Conservation (phyloP, 2,113 vertebrate species). For the Astatoreochromis straeleni region DNA sequence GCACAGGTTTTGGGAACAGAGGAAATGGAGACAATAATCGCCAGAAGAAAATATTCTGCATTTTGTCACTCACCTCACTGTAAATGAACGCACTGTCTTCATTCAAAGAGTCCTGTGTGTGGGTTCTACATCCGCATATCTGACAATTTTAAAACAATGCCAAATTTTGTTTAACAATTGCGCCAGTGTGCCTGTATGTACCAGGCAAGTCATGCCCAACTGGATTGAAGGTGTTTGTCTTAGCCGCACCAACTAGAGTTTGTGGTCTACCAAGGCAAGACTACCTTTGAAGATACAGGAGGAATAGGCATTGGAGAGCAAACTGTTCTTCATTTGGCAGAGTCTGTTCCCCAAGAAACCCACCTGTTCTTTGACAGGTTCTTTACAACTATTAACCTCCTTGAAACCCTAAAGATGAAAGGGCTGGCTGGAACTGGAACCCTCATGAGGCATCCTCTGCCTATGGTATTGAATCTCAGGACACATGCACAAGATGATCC, state of each 20-base stretch:
- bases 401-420: not conserved
- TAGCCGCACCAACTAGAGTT: not conserved
- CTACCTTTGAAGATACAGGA: not conserved
- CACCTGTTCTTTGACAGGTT: not conserved
- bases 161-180: not conserved
- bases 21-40: not conserved
- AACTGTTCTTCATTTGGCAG: not conserved
- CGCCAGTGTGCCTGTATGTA: not conserved
- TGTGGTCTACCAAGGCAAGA: not conserved
- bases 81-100: fast-evolving
- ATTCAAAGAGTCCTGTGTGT: not conserved
- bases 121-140: not conserved
- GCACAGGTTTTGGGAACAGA: not conserved
- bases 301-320: not conserved
- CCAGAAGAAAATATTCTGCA: not conserved
- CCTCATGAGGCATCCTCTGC: not conserved
- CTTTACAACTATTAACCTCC: not conserved
- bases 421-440: not conserved
- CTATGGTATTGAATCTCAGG: not conserved
- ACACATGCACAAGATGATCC: not conserved
- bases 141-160: not conserved
- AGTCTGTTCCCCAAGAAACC: not conserved
- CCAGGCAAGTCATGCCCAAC: not conserved
- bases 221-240: not conserved
- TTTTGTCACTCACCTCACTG: not conserved